Evolutionary conservation across 2,113 vertebrate genomes (phyloP).

Genomic region (Corythoichthys haematopterus): DNA sequence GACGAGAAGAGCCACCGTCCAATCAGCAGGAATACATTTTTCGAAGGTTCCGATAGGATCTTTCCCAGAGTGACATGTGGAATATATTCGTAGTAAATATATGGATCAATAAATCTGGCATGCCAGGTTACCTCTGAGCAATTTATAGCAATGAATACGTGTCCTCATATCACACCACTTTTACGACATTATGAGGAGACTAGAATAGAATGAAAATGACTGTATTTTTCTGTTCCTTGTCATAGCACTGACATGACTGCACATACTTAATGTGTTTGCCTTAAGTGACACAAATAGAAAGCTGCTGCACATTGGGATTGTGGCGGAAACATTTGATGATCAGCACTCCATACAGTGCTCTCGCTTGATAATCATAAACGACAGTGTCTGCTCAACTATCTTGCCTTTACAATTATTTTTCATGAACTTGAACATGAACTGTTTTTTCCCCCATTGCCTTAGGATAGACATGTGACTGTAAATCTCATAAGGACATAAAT

Average conservation of each 20-base stretch:
- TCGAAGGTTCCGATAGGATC: too few relatives aligned
- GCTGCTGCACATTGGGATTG: conserved; percentile 28
- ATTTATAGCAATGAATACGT: too few relatives aligned
- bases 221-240: conserved; percentile 12
- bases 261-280: conserved; percentile 31
- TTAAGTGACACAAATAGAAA: conserved; percentile 46
- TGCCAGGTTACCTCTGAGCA: too few relatives aligned
- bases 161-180: too few relatives aligned
- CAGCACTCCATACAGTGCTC: conserved; percentile 15
- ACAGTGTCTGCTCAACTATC: conserved; percentile 1
- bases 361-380: conserved; percentile 18
- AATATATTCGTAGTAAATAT: too few relatives aligned
- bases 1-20: too few relatives aligned
- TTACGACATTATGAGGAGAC: too few relatives aligned
- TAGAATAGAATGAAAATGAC: conserved; percentile 6
- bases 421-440: conserved; percentile 8
- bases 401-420: background rate
- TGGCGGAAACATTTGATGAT: conserved; percentile 45
- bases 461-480: conserved; percentile 20
- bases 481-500: conserved; percentile 24
- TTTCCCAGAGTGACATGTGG: too few relatives aligned
- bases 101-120: too few relatives aligned
- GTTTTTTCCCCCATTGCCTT: conserved; percentile 7
- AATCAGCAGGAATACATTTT: too few relatives aligned
- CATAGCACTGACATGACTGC: conserved; percentile 19